Evolutionary conservation across 2,888 invertebrate genomes (phyloP).

Genomic region (Philhelius pedissequus): DNA sequence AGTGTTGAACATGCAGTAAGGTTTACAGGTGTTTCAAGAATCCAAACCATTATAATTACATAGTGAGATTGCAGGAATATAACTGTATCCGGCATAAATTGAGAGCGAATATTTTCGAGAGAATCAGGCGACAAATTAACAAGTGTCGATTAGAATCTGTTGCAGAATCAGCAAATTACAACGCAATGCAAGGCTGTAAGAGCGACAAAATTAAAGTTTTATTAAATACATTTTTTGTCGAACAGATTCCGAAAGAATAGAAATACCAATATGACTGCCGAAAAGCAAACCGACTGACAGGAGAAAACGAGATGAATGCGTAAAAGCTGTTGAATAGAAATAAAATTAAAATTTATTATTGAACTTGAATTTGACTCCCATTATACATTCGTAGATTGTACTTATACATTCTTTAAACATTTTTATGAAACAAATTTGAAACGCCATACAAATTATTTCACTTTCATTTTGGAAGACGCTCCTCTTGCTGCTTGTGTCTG

Average conservation of each 20-base stretch:
- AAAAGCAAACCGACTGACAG: conserved; percentile 82
- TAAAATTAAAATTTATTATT: background rate
- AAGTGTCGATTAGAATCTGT: conserved; percentile 80
- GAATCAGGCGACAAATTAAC: conserved; percentile 79
- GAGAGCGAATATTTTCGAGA: conserved; percentile 81
- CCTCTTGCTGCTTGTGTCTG: too few species aligned
- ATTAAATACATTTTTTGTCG: conserved; percentile 74
- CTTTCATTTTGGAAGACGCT: too few species aligned
- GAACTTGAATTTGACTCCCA: conserved; percentile 73
- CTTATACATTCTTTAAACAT: too few species aligned
- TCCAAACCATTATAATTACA: conserved; percentile 89
- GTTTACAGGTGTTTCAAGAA: conserved; percentile 84
- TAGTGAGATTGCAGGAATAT: conserved; percentile 90
- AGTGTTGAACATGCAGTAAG: conserved; percentile 80
- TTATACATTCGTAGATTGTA: too few species aligned
- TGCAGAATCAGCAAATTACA: conserved; percentile 85
- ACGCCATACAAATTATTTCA: too few species aligned
- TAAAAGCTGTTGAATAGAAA: conserved; percentile 71
- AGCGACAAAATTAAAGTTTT: background rate
- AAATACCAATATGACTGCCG: conserved; percentile 87
- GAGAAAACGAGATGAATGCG: conserved; percentile 76
- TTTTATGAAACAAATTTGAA: too few species aligned
- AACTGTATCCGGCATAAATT: conserved; percentile 84
- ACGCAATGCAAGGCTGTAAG: conserved; percentile 79
- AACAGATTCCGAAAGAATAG: conserved; percentile 87